Evolutionary conservation across 2,113 vertebrate species (phyloP), one percentile per base, ranked within the genome.

Genomic region (Rhegmatorhina hoffmannsi): DNA sequence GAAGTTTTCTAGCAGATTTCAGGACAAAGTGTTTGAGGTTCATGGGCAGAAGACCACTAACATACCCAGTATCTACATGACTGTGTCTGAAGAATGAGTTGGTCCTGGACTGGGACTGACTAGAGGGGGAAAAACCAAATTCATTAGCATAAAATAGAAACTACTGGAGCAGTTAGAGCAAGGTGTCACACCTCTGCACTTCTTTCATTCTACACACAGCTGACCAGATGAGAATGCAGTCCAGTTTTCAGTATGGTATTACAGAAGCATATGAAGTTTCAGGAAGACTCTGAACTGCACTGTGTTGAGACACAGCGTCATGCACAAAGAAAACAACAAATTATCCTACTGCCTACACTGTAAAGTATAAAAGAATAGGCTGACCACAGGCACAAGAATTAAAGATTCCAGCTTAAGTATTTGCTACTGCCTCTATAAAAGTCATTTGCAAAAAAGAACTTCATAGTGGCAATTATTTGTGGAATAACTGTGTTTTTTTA

Each of bases 321-420:
- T 1, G 6, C 17, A 58, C 4, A 24, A 0, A 55, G 34, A 29
- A 73, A 83, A 56, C 2, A 83, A 56, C 2, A 47, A n/a, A 23
- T 20, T 28, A 52, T 15, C 44, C n/a, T 67, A 52, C 18, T 67
- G 33, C 52, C 46, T 44, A 11, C 9, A 49, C 24, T 49, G 50
- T 40, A 43, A 84, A 90, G 17, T 63, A 86, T 8, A 62, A 25
- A 69, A 58, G 67, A 75, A 83, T 11, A 12, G 9, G 10, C 10
- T 79, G 69, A 77, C 49, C 29, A 89, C 13, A 92, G 84, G 91
- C 87, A 90, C 77, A 64, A 87, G 76, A 90, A n/a, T 36, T 62
- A 38, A 90, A 86, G 44, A 84, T 43, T 74, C 49, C 50, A 77
- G 55, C 59, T 67, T 64, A 68, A 52, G 43, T 72, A 59, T 60